Percentiles rank a stretch among this genome's conserved stretches.
Evolutionary conservation across 2,113 vertebrate genomes (phyloP).

Genomic region (Thunnus thynnus): DNA sequence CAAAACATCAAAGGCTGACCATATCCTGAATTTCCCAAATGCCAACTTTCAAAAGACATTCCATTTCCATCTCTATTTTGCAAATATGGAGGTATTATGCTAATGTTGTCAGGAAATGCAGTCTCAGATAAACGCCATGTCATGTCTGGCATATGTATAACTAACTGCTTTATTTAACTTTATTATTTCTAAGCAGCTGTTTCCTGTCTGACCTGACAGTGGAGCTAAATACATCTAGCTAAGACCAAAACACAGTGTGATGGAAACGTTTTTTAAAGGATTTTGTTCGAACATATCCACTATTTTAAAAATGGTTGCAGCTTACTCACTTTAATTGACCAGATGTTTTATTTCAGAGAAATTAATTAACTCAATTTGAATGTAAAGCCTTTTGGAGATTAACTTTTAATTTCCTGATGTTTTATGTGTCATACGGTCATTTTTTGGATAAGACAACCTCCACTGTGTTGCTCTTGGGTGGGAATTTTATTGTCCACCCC

Average conservation of each 20-base stretch:
- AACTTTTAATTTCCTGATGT: slow-evolving; percentile 40
- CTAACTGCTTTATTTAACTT: slow-evolving; percentile 12
- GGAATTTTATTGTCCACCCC: not conserved
- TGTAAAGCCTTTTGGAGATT: slow-evolving; percentile 17
- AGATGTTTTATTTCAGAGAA: slow-evolving; percentile 29
- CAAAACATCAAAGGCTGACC: not conserved
- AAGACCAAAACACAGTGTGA: not conserved
- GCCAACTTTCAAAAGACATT: not conserved
- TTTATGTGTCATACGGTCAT: not conserved
- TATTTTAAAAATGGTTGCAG: not conserved
- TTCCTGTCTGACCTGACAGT: slow-evolving; percentile 35
- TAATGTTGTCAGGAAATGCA: not conserved
- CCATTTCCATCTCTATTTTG: slow-evolving; percentile 3
- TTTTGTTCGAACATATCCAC: not conserved
- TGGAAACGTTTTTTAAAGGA: not conserved
- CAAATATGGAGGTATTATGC: slow-evolving; percentile 23
- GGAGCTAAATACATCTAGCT: not conserved
- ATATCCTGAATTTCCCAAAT: not conserved
- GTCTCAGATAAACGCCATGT: not conserved
- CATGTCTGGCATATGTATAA: slow-evolving; percentile 8
- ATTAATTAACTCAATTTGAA: slow-evolving; percentile 24
- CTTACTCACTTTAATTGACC: slow-evolving; percentile 28
- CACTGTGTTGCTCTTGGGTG: not conserved
- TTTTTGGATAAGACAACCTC: slow-evolving; percentile 3
- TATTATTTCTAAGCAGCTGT: slow-evolving; percentile 47